These are phyloP conservation scores for Papilio glaucus DNA, from an alignment of 1,140 invertebrate genomes.

Conservation along the genomic window DNA sequence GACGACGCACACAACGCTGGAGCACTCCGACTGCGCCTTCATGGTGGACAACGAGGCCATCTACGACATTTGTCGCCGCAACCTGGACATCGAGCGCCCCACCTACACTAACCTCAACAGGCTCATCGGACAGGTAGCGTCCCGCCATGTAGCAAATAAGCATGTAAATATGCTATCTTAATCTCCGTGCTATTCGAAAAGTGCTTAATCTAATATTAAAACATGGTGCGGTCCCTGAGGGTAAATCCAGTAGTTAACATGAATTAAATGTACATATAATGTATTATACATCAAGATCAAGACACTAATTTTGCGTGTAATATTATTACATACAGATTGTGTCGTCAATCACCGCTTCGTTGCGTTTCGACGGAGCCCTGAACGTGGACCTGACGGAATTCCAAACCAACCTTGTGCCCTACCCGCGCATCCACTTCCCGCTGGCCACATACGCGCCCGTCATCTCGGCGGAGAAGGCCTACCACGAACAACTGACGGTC, in stretches of 20 bases:
- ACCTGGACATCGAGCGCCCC: constrained; percentile 93
- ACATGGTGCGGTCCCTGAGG: too few species aligned
- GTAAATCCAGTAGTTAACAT: too few species aligned
- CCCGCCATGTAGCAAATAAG: too few species aligned
- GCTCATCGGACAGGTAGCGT: constrained; percentile 89
- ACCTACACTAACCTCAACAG: constrained; percentile 92
- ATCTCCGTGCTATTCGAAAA: too few species aligned
- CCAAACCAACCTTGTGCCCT: constrained; percentile 93
- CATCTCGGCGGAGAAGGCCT: constrained; percentile 92
- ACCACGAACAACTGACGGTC: constrained; percentile 91
- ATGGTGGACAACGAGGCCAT: constrained; percentile 96
- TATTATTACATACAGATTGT: constrained; percentile 87
- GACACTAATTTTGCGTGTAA: too few species aligned
- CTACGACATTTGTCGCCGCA: constrained; percentile 94
- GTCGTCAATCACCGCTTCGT: constrained; percentile 93
- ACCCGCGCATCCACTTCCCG: constrained; percentile 92
- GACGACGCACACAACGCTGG: constrained; percentile 91
- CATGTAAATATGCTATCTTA: too few species aligned
- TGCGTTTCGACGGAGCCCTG: constrained; percentile 94
- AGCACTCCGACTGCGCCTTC: constrained; percentile 92
- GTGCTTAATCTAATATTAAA: too few species aligned
- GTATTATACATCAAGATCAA: too few species aligned
- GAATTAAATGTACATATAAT: too few species aligned
- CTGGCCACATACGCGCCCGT: constrained; percentile 91
- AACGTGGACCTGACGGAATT: constrained; percentile 96